Conservation (phyloP, 2,888 invertebrate genomes). For the Coleophora flavipennella region DNA sequence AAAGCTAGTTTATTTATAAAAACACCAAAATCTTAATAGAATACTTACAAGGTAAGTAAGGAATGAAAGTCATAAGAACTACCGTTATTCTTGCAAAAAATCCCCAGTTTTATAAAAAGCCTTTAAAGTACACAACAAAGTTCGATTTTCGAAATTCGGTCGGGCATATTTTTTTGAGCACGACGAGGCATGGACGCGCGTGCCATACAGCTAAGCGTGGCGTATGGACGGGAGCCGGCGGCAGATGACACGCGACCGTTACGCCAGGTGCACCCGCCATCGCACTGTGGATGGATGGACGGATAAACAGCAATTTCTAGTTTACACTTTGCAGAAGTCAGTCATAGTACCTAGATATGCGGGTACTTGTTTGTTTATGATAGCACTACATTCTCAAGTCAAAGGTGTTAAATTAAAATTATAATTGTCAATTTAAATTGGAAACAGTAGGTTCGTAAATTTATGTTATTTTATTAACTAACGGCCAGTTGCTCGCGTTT, state of each 20-base stretch:
- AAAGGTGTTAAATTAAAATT: slow-evolving; percentile 7
- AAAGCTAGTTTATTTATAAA: too few relatives aligned
- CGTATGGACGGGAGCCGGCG: slow-evolving; percentile 49
- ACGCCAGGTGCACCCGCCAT: slow-evolving; percentile 56
- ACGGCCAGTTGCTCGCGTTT: too few relatives aligned
- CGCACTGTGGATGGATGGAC: too few relatives aligned
- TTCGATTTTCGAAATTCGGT: slow-evolving; percentile 21
- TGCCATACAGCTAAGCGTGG: slow-evolving; percentile 59
- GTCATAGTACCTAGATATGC: too few relatives aligned
- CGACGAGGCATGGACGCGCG: slow-evolving; percentile 40
- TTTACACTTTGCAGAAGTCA: too few relatives aligned
- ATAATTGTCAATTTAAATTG: not conserved
- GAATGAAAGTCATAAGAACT: not conserved
- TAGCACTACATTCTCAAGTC: slow-evolving; percentile 4
- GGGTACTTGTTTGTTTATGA: too few relatives aligned
- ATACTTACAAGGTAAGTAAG: not conserved
- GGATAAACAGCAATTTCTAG: too few relatives aligned
- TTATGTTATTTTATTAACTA: not conserved
- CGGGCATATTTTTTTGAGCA: slow-evolving; percentile 19
- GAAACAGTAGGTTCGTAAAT: not conserved
- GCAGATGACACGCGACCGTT: slow-evolving; percentile 72
- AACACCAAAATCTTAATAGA: too few relatives aligned
- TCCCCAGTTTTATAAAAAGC: slow-evolving; percentile 7
- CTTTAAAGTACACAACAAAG: slow-evolving; percentile 3
- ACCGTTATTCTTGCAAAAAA: slow-evolving; percentile 23